A percentile compares a stretch with the other conserved stretches of the same genome.
These are phyloP conservation scores for Planococcus citri DNA, from an alignment of 1,140 invertebrate genomes.

Conservation along the genomic window DNA sequence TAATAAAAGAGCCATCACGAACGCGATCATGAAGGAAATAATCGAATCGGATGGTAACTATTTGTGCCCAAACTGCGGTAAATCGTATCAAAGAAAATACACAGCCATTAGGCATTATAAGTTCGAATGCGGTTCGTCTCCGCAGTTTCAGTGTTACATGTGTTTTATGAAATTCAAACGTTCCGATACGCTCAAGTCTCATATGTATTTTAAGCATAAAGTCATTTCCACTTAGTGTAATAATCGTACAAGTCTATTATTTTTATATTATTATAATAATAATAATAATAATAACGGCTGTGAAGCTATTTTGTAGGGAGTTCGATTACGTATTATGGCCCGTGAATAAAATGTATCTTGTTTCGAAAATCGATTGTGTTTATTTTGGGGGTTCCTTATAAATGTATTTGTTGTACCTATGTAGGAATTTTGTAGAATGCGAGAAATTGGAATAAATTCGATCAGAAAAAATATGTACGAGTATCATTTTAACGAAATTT, in stretches of 20 bases:
- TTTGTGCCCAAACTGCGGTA: slow-evolving; percentile 29
- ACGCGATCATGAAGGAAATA: neutral
- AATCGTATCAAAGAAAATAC: slow-evolving; percentile 30
- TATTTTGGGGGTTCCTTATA: too few relatives aligned
- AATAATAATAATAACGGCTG: too few relatives aligned
- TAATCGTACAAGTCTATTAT: too few relatives aligned
- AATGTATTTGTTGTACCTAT: too few relatives aligned
- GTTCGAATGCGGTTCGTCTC: slow-evolving; percentile 33
- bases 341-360: too few relatives aligned
- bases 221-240: neutral
- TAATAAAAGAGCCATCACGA: neutral
- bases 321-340: too few relatives aligned
- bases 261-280: too few relatives aligned
- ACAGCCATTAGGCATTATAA: slow-evolving; percentile 35
- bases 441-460: too few relatives aligned
- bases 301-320: too few relatives aligned
- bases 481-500: neutral
- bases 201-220: slow-evolving; percentile 28
- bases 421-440: too few relatives aligned
- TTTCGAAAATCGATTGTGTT: too few relatives aligned
- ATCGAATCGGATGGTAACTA: neutral
- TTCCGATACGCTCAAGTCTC: slow-evolving; percentile 37
- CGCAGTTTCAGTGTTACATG: slow-evolving; percentile 33
- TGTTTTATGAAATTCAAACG: slow-evolving; percentile 36
- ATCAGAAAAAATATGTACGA: too few relatives aligned